Evolutionary conservation across 2,888 invertebrate species (phyloP).

Genomic region (Nomada goodeniana): DNA sequence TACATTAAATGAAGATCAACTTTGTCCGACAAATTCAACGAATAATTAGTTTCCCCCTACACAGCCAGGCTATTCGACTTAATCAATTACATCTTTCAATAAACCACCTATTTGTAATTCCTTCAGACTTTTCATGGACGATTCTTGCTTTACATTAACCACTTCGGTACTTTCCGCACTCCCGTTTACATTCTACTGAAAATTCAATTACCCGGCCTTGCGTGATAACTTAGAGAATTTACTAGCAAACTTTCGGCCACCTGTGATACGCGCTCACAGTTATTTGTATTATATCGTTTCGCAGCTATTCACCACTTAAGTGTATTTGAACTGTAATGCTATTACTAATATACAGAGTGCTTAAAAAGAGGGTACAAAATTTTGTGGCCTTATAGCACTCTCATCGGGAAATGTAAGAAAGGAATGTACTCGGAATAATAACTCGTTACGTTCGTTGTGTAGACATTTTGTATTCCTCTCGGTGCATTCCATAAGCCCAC

Average conservation of each 20-base stretch:
- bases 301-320: slow-evolving; percentile 1
- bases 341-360: no score
- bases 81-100: no score
- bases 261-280: slow-evolving; percentile 38
- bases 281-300: slow-evolving; percentile 51
- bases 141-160: slow-evolving; percentile 1
- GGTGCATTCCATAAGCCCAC: no score
- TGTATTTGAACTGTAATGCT: no score
- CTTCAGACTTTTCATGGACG: not conserved
- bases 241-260: slow-evolving; percentile 55
- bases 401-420: no score
- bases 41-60: not conserved
- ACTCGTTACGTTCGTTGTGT: no score
- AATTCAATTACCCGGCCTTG: not conserved
- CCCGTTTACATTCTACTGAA: slow-evolving; percentile 17
- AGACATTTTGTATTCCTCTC: no score
- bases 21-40: not conserved
- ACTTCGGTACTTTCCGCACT: not conserved
- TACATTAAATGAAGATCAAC: not conserved
- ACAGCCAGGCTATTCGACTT: no score
- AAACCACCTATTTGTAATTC: not conserved
- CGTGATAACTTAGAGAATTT: slow-evolving; percentile 52
- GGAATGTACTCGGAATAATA: no score
- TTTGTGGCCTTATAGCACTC: no score
- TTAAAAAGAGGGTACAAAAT: no score